These are phyloP conservation scores for Himalopsyche tibetana DNA, from an alignment of 2,888 invertebrate species.

Conservation along the genomic window DNA sequence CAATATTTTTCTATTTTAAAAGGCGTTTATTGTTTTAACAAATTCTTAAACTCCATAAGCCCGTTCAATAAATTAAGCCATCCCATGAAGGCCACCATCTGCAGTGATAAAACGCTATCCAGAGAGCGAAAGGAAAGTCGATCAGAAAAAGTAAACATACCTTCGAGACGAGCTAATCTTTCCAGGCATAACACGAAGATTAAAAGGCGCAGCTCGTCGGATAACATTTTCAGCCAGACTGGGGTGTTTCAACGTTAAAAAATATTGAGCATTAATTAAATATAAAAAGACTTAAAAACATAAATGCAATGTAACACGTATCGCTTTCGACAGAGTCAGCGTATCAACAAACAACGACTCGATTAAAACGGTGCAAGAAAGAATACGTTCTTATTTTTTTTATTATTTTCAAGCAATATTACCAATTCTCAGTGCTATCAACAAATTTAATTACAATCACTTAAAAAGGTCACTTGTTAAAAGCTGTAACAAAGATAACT, in stretches of 20 bases:
- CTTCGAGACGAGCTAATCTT: conserved; percentile 10
- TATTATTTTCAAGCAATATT: conserved; percentile 38
- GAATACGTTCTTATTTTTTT: not conserved
- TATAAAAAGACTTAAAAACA: conserved; percentile 19
- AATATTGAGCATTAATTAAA: conserved; percentile 38
- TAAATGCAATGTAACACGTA: conserved; percentile 14
- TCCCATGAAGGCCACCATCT: conserved; percentile 17
- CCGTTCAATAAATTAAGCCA: conserved; percentile 19
- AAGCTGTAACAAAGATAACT: conserved; percentile 36
- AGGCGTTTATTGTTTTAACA: conserved; percentile 22
- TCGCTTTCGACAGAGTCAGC: not conserved
- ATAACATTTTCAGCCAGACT: not conserved
- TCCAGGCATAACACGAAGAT: conserved; percentile 2
- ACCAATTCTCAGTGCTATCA: conserved; percentile 25
- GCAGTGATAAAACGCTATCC: conserved; percentile 36
- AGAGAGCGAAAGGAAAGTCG: not conserved
- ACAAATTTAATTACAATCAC: conserved; percentile 7
- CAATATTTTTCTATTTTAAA: conserved; percentile 15
- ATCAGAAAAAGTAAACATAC: not conserved
- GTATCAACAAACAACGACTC: not conserved
- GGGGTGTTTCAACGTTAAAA: not conserved
- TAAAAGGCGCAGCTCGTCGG: not conserved
- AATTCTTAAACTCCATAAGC: conserved; percentile 1
- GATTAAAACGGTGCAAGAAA: conserved; percentile 5
- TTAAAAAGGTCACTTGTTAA: conserved; percentile 6